Evolutionary conservation across 2,888 invertebrate genomes (phyloP).

Genomic region (Microctonus hyperodae): DNA sequence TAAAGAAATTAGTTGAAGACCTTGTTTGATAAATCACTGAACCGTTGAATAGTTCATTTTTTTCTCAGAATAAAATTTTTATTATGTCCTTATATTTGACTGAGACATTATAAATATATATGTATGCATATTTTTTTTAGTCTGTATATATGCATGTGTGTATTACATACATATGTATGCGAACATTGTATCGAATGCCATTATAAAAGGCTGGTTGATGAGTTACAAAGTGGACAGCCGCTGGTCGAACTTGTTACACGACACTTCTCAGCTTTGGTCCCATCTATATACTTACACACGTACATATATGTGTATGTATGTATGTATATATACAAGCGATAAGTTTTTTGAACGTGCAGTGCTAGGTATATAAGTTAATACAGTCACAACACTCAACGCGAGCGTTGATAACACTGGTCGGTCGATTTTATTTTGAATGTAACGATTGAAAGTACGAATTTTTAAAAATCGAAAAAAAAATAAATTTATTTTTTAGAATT

Average conservation of each 20-base stretch:
- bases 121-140: not conserved
- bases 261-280: constrained; percentile 23
- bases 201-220: constrained; percentile 23
- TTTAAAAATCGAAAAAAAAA: not conserved
- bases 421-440: not conserved
- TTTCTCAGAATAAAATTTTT: not conserved
- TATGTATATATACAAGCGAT: constrained; percentile 2
- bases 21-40: not conserved
- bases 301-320: not conserved
- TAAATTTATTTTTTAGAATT: not conserved
- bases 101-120: no score
- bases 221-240: constrained; percentile 24
- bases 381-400: not conserved
- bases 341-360: constrained; percentile 28
- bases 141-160: not conserved
- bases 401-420: not conserved
- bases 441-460: not conserved
- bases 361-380: constrained; percentile 20
- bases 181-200: constrained; percentile 3
- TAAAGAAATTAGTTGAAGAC: not conserved
- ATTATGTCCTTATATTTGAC: not conserved
- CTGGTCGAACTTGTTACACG: constrained; percentile 19
- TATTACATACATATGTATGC: not conserved
- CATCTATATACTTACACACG: no score
- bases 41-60: not conserved